Evolutionary conservation across 2,888 invertebrate species (phyloP).

Genomic region (Bombylius major): DNA sequence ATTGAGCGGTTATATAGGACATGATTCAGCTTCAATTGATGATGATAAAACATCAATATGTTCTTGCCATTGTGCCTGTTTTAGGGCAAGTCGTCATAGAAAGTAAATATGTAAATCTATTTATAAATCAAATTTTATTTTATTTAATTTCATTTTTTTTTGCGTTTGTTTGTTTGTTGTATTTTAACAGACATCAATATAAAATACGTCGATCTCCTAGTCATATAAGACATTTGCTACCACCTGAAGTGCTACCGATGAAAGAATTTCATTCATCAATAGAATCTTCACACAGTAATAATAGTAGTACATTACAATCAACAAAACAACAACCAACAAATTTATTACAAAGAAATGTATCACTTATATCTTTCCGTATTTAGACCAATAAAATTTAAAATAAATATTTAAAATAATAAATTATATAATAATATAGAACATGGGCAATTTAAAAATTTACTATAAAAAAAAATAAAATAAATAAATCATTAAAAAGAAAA

Average conservation of each 20-base stretch:
- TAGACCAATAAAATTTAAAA: slow-evolving; percentile 10
- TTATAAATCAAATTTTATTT: not conserved
- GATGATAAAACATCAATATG: slow-evolving; percentile 35
- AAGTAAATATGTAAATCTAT: slow-evolving; percentile 22
- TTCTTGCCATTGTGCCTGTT: slow-evolving; percentile 38
- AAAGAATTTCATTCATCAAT: slow-evolving; percentile 31
- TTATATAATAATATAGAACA: not conserved
- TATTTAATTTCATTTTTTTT: not conserved
- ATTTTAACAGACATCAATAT: slow-evolving; percentile 29
- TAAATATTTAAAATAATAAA: not conserved
- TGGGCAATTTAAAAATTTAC: not conserved
- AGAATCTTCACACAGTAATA: slow-evolving; percentile 23
- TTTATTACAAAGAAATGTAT: slow-evolving; percentile 32
- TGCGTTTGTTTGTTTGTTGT: too few relatives aligned
- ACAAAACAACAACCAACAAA: slow-evolving; percentile 20
- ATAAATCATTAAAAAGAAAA: not conserved
- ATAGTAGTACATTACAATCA: slow-evolving; percentile 19
- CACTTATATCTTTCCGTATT: slow-evolving; percentile 36
- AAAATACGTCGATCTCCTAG: slow-evolving; percentile 34
- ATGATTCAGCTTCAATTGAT: slow-evolving; percentile 32
- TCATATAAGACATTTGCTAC: slow-evolving; percentile 34
- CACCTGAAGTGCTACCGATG: slow-evolving; percentile 34
- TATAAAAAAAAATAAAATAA: not conserved
- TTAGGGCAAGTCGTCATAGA: slow-evolving; percentile 36
- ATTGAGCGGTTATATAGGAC: slow-evolving; percentile 51